phyloP scores from a whole-genome alignment of 30 jellyfish, hydroid and myxozoan species.

The Chironex yamaguchii region DNA sequence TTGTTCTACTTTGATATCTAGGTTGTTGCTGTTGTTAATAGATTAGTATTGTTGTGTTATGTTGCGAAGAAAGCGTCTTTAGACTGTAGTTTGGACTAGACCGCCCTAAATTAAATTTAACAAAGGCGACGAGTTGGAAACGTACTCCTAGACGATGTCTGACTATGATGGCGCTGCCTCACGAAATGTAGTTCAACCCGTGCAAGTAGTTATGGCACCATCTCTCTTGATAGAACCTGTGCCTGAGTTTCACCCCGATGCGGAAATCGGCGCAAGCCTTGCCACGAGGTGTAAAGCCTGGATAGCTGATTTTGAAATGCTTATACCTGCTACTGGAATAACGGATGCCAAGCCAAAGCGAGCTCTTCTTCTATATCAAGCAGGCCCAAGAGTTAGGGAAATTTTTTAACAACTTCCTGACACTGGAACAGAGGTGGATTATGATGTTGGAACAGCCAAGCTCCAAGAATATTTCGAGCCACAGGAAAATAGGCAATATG shows the following conservation, averaged over 20 bases:
- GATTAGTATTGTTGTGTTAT: too few relatives aligned
- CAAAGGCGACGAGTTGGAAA: too few relatives aligned
- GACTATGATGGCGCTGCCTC: too few relatives aligned
- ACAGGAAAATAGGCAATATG: constrained; percentile 38
- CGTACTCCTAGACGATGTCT: too few relatives aligned
- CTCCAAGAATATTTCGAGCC: constrained; percentile 36
- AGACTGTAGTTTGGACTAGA: too few relatives aligned
- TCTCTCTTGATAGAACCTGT: too few relatives aligned
- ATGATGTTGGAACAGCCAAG: constrained; percentile 12
- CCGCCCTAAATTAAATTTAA: too few relatives aligned
- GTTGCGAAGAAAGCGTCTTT: too few relatives aligned
- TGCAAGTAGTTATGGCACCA: too few relatives aligned
- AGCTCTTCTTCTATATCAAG: constrained; percentile 27
- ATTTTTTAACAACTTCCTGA: constrained; percentile 14
- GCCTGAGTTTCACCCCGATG: constrained; percentile 22
- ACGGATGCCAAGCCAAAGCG: constrained; percentile 30
- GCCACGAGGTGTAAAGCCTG: constrained; percentile 54
- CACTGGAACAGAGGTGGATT: constrained; percentile 8
- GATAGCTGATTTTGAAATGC: constrained; percentile 42
- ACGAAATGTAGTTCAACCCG: too few relatives aligned
- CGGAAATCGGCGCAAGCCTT: constrained; percentile 32
- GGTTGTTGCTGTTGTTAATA: too few relatives aligned
- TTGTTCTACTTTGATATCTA: too few relatives aligned
- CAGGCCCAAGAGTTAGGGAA: constrained; percentile 49
- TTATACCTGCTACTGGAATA: constrained; percentile 33